phyloP scores from a whole-genome alignment of 2,888 invertebrate species.

The Linyphia triangularis region DNA sequence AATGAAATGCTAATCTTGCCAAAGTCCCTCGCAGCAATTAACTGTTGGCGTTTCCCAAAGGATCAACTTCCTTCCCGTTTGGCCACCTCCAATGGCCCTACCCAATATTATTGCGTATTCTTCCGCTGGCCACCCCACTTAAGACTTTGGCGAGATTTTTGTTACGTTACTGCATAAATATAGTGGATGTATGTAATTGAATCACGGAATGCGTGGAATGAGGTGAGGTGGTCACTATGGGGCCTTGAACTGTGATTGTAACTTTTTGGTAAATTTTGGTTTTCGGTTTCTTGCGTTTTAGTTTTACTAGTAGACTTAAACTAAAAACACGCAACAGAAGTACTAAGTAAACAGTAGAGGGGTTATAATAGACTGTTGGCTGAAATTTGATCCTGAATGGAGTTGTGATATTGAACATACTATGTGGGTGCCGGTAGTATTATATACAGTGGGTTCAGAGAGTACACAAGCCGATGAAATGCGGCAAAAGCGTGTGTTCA shows the following conservation, averaged over 20 bases:
- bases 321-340: too few relatives aligned
- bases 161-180: conserved; percentile 3
- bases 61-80: conserved; percentile 4
- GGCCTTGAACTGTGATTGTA: neutral
- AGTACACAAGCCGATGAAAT: too few relatives aligned
- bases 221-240: neutral
- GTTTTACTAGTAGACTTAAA: too few relatives aligned
- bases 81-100: neutral
- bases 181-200: neutral
- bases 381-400: too few relatives aligned
- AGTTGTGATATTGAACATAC: too few relatives aligned
- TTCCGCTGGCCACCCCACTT: neutral
- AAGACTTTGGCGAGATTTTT: neutral
- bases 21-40: conserved; percentile 16
- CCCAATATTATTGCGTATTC: neutral
- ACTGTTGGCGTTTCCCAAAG: conserved; percentile 11
- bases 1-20: conserved; percentile 21
- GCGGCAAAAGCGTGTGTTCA: too few relatives aligned
- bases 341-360: too few relatives aligned
- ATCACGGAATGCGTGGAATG: neutral
- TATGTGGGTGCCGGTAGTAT: too few relatives aligned
- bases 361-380: too few relatives aligned
- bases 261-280: too few relatives aligned
- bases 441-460: too few relatives aligned
- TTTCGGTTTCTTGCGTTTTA: too few relatives aligned